Base-by-base conservation (phyloP, 2,113 vertebrate genomes). In the Lycaon pictus region DNA sequence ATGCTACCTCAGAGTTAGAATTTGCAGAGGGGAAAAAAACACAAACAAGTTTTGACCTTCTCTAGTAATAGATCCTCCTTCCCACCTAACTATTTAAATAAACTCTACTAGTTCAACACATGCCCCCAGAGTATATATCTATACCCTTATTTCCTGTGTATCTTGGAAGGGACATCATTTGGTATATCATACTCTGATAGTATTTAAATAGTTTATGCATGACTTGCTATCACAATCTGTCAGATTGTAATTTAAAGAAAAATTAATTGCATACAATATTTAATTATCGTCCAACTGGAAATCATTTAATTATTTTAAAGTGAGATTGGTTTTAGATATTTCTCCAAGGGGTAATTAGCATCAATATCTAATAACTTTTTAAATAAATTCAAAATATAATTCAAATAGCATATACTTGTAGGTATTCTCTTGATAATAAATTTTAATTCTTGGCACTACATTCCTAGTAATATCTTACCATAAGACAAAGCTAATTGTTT, bases 361-460 rank as follows among this genome's bases (percentile, higher is more conserved):
- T 74, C 43, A 81, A 22, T 32, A 83, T 72, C 35, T 51, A 89
- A 74, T 60, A 76, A 37, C 5, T 85, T 71, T 37, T 86, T 80
- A 93, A 95, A 91, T 19, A 1, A 81, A 77, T 51, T 95, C 9
- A 95, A 96, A 72, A 58, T 80, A 56, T 56, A 86, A 90, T 90
- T 58, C 16, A 58, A 93, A 85, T 4, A 58, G 58, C 9, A 51
- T 37, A 55, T 79, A 53, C n/a, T 43, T 79, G 11, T 53, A 71
- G 1, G 37, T 65, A 65, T 72, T 84, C 90, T 77, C 37, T 48
- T 97, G 37, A 43, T 77, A 58, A 56, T 32, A 80, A 91, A 43
- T 92, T 92, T n/a, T 63, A 84, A 72, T 15, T 35, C 35, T 84
- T 84, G 10, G 43, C 6, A 81, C 35, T 62, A 20, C 22, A 51